Evolutionary conservation across 2,797 vertebrate species (phyloP).

Genomic region (Spondyliosoma cantharus): DNA sequence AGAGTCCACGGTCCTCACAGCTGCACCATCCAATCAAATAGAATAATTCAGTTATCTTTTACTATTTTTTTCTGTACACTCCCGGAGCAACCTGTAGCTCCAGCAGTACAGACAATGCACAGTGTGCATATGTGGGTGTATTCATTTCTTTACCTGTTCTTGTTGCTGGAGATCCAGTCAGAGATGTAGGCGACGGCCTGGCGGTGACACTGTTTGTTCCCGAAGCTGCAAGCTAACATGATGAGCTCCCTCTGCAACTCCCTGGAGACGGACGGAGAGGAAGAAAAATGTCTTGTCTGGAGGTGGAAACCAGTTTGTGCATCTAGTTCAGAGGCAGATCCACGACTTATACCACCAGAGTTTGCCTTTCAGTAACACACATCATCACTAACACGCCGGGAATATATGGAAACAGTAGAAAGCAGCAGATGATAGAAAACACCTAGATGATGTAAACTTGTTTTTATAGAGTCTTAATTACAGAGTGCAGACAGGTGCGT

Average conservation of each 20-base stretch:
- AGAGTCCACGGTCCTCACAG: too few relatives aligned
- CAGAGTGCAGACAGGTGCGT: too few relatives aligned
- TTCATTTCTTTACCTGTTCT: conserved; percentile 88
- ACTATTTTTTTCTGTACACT: not conserved
- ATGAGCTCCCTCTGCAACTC: conserved; percentile 95
- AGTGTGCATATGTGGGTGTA: conserved; percentile 7
- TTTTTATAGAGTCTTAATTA: too few relatives aligned
- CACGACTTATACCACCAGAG: too few relatives aligned
- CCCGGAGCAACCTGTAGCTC: not conserved
- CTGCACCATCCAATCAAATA: too few relatives aligned
- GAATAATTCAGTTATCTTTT: too few relatives aligned
- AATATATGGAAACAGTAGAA: too few relatives aligned
- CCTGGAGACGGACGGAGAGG: conserved; percentile 72
- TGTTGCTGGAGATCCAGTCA: conserved; percentile 98
- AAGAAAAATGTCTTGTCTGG: not conserved
- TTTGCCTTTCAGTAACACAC: too few relatives aligned
- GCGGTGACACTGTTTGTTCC: conserved; percentile 96
- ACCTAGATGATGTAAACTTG: too few relatives aligned
- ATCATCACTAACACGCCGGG: too few relatives aligned
- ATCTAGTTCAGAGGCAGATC: not conserved
- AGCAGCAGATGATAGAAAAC: too few relatives aligned
- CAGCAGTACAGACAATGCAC: not conserved
- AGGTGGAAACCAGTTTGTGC: not conserved
- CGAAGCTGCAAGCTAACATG: conserved; percentile 97
- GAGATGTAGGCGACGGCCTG: conserved; percentile 95